phyloP scores from a whole-genome alignment of 1,140 invertebrate species.

The Triops cancriformis region DNA sequence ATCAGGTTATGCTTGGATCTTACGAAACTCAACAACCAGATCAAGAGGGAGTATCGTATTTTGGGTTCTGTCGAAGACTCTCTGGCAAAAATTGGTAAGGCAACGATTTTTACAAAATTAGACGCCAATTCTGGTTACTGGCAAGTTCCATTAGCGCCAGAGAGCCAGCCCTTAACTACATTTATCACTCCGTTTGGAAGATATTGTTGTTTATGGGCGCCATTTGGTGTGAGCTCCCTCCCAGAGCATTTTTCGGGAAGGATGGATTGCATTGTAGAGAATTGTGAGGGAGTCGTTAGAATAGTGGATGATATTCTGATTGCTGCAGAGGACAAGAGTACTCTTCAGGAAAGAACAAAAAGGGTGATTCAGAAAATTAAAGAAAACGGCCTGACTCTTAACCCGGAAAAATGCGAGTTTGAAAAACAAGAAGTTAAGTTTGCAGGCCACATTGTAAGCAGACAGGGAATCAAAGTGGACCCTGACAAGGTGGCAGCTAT shows the following conservation, averaged over 20 bases:
- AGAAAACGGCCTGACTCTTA: slow-evolving; percentile 26
- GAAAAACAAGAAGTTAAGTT: slow-evolving; percentile 20
- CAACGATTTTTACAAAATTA: no score
- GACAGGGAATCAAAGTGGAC: slow-evolving; percentile 28
- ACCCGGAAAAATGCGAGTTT: slow-evolving; percentile 29
- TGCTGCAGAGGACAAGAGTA: not conserved
- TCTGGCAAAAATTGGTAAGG: no score
- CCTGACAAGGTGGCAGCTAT: slow-evolving; percentile 25
- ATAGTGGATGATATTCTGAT: slow-evolving; percentile 36
- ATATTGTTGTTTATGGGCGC: no score
- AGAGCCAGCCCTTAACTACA: slow-evolving; percentile 32
- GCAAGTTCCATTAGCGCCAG: slow-evolving; percentile 33
- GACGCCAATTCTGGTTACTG: no score
- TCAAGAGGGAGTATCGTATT: no score
- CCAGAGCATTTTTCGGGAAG: slow-evolving; percentile 33
- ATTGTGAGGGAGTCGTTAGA: slow-evolving; percentile 30
- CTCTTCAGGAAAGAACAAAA: not conserved
- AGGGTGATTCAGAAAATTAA: slow-evolving; percentile 17
- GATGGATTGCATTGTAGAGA: slow-evolving; percentile 30
- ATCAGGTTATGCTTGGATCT: no score
- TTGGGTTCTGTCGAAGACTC: no score
- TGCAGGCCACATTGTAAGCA: slow-evolving; percentile 31
- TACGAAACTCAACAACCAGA: no score
- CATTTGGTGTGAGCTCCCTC: slow-evolving; percentile 34
- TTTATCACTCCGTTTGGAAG: no score